Conservation (phyloP, 2,113 vertebrate genomes). For the Mobula birostris region DNA sequence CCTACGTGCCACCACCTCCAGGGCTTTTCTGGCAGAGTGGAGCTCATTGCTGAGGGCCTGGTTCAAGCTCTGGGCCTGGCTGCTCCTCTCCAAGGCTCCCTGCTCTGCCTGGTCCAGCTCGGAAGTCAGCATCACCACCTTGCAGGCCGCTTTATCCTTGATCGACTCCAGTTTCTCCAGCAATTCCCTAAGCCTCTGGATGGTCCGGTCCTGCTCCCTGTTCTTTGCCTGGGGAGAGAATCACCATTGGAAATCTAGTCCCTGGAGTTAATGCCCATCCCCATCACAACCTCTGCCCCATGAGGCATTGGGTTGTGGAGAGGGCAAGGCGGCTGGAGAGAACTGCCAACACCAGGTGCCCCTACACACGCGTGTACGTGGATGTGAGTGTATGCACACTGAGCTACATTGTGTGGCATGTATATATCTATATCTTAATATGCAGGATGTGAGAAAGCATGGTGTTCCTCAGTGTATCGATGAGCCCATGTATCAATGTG, state of each 20-base stretch:
- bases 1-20: slow-evolving; percentile 45
- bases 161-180: slow-evolving; percentile 44
- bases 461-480: no score
- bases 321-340: neutral
- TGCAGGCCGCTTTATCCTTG: slow-evolving; percentile 47
- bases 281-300: neutral
- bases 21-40: slow-evolving; percentile 42
- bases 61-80: slow-evolving; percentile 27
- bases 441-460: no score
- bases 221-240: slow-evolving; percentile 26
- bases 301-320: neutral
- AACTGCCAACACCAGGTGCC: neutral
- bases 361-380: no score
- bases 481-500: neutral
- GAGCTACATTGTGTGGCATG: neutral
- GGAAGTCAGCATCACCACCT: slow-evolving; percentile 48
- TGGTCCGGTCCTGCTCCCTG: slow-evolving; percentile 44
- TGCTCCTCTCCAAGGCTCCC: slow-evolving; percentile 42
- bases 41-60: slow-evolving; percentile 45
- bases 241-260: neutral
- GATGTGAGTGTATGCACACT: no score
- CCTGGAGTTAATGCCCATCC: neutral
- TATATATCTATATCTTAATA: neutral
- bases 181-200: slow-evolving; percentile 43
- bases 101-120: slow-evolving; percentile 41